Evolutionary conservation across 2,888 invertebrate genomes (phyloP), one percentile per base, ranked within the genome.

Genomic region (Diarsia brunnea): DNA sequence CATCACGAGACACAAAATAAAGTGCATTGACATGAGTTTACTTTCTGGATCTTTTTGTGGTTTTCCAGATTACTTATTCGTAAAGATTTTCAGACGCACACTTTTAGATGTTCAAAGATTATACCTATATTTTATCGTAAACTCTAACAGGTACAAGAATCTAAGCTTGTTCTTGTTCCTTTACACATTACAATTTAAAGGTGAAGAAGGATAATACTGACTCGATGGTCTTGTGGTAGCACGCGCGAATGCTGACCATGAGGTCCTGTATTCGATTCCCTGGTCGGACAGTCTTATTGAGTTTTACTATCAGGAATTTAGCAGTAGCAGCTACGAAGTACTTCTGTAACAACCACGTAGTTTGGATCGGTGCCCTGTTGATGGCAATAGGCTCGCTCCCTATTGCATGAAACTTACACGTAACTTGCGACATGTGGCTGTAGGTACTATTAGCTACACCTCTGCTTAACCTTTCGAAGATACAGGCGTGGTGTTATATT

Each of bases 1-100:
- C 67, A 81, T 81, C 84, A 80, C 64, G 51, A 70, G 84, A 49
- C 67, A 53, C 19, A 19, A 45, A 49, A 58, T 78, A 64, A 58
- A 79, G 47, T 49, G 66, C 55, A 64, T 45, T 68, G 67, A 71
- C 55, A 79, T 45, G 71, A 65, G 31, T 66, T 65, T 69, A 60
- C 43, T 61, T 49, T 69, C 16, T 21, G 38, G 11, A 21, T 60
- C 8, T 66, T 53, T 47, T 43, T 63, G 1, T 27, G 1, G 12
- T 38, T 79, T 27, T 61, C 8, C 24, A 8, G 24, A 69, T 11
- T n/a, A 11, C 11, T 38, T 55, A 19, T 27, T 58, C 19, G 4
- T 61, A 14, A 14, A 24, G 53, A 43, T 69, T 49, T 47, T 38
- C 16, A 38, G 21, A 4, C 7, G 55, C 24, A 24, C 4, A 55